A percentile compares a stretch with the other conserved stretches of the same genome.
These are phyloP conservation scores for Drosophila mimica DNA, from an alignment of 2,888 invertebrate species.

Conservation along the genomic window DNA sequence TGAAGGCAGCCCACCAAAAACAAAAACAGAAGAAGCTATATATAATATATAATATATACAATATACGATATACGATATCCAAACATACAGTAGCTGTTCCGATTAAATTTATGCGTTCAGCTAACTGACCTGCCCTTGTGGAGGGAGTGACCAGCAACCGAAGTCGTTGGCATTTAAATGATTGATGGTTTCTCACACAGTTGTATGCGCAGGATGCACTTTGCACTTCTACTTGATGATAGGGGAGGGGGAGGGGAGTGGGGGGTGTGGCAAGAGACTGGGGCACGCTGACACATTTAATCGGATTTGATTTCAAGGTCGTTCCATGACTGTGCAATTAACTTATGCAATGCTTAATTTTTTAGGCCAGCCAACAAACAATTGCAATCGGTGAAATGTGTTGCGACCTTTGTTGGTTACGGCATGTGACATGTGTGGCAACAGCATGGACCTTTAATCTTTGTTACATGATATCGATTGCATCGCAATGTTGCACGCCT, in stretches of 20 bases:
- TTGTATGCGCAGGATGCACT: not conserved
- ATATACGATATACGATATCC: conserved; percentile 3
- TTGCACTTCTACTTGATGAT: not conserved
- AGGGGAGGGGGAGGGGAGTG: fast-evolving
- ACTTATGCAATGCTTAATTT: conserved; percentile 43
- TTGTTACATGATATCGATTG: conserved; percentile 2
- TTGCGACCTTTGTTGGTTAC: not conserved
- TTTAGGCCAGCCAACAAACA: conserved; percentile 2
- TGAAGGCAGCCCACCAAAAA: conserved; percentile 54
- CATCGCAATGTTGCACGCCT: not conserved
- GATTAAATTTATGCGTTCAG: conserved; percentile 47
- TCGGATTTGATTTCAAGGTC: conserved; percentile 39
- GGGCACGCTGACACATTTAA: conserved; percentile 10
- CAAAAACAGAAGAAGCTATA: not conserved
- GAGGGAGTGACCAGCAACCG: not conserved
- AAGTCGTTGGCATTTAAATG: not conserved
- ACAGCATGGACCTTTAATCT: conserved; percentile 13
- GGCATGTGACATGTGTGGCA: not conserved
- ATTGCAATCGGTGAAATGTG: conserved; percentile 3
- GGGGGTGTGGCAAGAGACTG: not conserved
- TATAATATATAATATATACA: not conserved
- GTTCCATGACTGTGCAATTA: conserved; percentile 8
- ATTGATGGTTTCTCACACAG: not conserved
- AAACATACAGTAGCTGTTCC: conserved; percentile 32
- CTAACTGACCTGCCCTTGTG: conserved; percentile 65